Base-by-base conservation (phyloP, 1,140 invertebrate species). In the Battus philenor region DNA sequence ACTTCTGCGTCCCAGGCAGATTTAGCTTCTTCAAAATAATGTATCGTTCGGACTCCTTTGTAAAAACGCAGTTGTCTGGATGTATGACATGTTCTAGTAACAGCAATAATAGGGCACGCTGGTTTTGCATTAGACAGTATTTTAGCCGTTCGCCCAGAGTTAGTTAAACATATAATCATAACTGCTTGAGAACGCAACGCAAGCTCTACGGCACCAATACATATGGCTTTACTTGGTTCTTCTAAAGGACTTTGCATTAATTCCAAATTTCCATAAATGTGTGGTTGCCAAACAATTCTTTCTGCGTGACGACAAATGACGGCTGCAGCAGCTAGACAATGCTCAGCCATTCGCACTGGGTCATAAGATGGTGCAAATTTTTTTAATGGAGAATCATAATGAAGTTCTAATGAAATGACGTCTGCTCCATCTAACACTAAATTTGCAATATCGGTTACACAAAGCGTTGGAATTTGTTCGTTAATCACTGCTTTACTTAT, bases 151-250 rank as follows among this genome's bases (percentile, higher is more conserved):
- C 89, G 87, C 55, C 93, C 93, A 29, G 92, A 91, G 13, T 92
- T 94, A 13, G 93, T 95, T 15, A 71, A 88, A 88, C 39, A 92
- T 91, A 67, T 89, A 47, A 95, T 94, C 18, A 91, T 91, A 22
- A 87, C 84, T 1, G 93, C 93, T 87, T 89, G 60, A 87, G 90
- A 93, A 31, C 78, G 68, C 59, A 71, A 64, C 5, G 93, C 91
- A 4, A 93, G 90, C 65, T 93, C 91, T n/a, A 93, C 92, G 16
- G 92, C 92, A 36, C 91, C 91, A 44, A 94, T 90, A 41, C 93
- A 92, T 36, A 93, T 88, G 4, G 93, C 90, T 72, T 93, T 91
- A 2, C 91, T 88, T 32, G 89, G 87, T 60, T 94, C 93, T 45
- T 78, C 72, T 4, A 71, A 44, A 33, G 60, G 41, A 58, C 45